Percentiles rank a stretch among this genome's conserved stretches.
These are phyloP conservation scores for Heteronetta atricapilla DNA, from an alignment of 2,113 vertebrate species.

Conservation along the genomic window DNA sequence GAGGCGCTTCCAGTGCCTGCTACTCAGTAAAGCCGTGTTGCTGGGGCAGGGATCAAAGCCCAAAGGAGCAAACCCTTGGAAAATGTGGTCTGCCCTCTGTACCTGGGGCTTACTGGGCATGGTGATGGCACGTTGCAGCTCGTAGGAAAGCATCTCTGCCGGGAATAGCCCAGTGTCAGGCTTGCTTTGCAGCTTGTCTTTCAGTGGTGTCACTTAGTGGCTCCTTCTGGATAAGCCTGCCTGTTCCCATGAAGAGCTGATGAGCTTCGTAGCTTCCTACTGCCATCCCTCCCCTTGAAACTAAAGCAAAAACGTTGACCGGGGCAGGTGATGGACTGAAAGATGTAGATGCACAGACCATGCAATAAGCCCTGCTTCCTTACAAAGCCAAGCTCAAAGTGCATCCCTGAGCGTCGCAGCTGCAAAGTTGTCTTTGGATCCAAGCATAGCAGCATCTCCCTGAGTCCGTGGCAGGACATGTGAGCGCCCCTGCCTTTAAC, in stretches of 20 bases:
- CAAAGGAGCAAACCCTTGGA: not conserved
- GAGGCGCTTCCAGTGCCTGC: not conserved
- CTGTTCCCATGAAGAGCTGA: not conserved
- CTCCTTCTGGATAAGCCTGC: not conserved
- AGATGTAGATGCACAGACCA: not conserved
- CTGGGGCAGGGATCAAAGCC: accelerated
- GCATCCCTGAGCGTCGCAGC: not conserved
- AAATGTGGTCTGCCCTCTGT: not conserved
- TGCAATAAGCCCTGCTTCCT: not conserved
- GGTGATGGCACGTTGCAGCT: not conserved
- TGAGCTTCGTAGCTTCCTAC: not conserved
- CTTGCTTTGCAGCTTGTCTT: not conserved
- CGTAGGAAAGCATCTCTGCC: not conserved
- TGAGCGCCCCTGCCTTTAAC: not conserved
- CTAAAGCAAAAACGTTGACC: not conserved
- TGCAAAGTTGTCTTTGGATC: not conserved
- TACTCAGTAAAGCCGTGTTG: not conserved
- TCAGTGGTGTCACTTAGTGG: not conserved
- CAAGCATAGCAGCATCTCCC: not conserved
- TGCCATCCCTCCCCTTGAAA: not conserved
- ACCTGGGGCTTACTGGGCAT: not conserved
- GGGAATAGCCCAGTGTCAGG: not conserved
- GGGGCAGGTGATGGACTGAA: not conserved
- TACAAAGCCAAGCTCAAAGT: not conserved
- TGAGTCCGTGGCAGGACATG: not conserved